Conservation (phyloP, 2,888 invertebrate genomes). For the Hoplodrina blanda region DNA sequence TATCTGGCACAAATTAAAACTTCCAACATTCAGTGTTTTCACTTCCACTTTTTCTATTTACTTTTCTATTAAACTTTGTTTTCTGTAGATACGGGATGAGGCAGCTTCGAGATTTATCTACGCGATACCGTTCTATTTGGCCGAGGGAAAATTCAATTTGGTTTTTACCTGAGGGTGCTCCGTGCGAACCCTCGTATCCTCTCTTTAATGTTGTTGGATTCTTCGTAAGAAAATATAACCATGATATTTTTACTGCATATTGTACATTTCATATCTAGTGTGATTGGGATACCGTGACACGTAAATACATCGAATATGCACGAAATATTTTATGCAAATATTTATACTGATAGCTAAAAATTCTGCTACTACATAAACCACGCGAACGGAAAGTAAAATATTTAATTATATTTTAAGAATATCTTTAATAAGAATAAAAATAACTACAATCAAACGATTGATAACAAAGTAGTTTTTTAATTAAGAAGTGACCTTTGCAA, state of each 20-base stretch:
- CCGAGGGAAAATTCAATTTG: conserved; percentile 88
- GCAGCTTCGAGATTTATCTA: conserved; percentile 87
- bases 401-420: too few relatives aligned
- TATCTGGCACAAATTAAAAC: conserved; percentile 81
- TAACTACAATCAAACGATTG: too few relatives aligned
- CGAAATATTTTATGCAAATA: conserved; percentile 37
- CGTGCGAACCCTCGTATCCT: conserved; percentile 82
- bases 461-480: background rate
- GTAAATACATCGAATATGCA: conserved; percentile 41
- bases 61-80: conserved; percentile 89
- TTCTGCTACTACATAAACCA: background rate
- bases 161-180: conserved; percentile 88
- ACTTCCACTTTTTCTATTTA: conserved; percentile 85
- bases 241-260: conserved; percentile 79
- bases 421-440: too few relatives aligned
- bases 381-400: too few relatives aligned
- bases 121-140: conserved; percentile 87
- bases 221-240: conserved; percentile 77
- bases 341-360: background rate
- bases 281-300: conserved; percentile 46
- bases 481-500: background rate
- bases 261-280: conserved; percentile 60
- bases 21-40: conserved; percentile 84
- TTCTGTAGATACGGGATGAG: conserved; percentile 84
- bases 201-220: conserved; percentile 82